A percentile compares a stretch with the other conserved stretches of the same genome.
Evolutionary conservation across 2,113 vertebrate genomes (phyloP).

Genomic region (Solea solea): DNA sequence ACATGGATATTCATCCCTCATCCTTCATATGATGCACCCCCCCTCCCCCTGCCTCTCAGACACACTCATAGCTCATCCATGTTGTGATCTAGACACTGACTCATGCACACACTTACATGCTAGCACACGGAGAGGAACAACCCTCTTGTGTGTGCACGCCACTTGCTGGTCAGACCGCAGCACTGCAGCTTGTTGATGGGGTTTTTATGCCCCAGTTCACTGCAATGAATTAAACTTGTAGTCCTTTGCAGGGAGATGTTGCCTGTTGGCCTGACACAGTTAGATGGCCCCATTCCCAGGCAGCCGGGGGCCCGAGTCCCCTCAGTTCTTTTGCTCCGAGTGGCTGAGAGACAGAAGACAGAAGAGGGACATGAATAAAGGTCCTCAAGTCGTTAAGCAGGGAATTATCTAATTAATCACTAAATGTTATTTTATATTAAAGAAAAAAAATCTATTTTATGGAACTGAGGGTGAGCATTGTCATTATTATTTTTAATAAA

Average conservation of each 20-base stretch:
- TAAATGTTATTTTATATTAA: too few relatives aligned
- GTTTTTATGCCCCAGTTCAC: slow-evolving; percentile 75
- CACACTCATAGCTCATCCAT: slow-evolving; percentile 63
- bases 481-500: too few relatives aligned
- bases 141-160: slow-evolving; percentile 38
- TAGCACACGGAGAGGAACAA: neutral
- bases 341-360: slow-evolving; percentile 12
- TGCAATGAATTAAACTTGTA: slow-evolving; percentile 44
- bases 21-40: slow-evolving; percentile 14
- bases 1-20: slow-evolving; percentile 32
- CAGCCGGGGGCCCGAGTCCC: slow-evolving; percentile 33
- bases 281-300: slow-evolving; percentile 70
- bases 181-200: slow-evolving; percentile 67
- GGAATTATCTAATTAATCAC: neutral
- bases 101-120: neutral
- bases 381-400: neutral
- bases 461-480: too few relatives aligned
- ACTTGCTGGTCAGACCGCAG: slow-evolving; percentile 48
- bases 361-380: neutral
- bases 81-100: slow-evolving; percentile 47
- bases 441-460: too few relatives aligned
- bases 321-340: slow-evolving; percentile 27
- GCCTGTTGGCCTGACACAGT: slow-evolving; percentile 66
- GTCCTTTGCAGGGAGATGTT: slow-evolving; percentile 60
- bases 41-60: slow-evolving; percentile 11